A percentile compares a stretch with the other conserved stretches of the same genome.
These are phyloP conservation scores for Danio jaintianensis DNA, from an alignment of 2,797 vertebrate species.

Conservation along the genomic window DNA sequence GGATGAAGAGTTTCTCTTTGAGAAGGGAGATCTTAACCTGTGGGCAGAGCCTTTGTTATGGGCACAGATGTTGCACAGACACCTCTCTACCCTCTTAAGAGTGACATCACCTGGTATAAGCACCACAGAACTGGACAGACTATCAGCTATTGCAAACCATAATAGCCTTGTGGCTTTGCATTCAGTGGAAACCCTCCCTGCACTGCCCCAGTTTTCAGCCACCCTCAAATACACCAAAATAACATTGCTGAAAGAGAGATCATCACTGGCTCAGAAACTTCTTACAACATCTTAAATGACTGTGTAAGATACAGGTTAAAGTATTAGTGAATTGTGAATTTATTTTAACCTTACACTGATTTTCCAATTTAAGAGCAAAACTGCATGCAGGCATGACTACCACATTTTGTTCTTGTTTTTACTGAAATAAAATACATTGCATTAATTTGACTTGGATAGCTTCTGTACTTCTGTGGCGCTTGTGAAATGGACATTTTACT, in stretches of 20 bases:
- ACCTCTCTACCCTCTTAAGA: conserved; percentile 73
- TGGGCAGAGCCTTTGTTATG: conserved; percentile 91
- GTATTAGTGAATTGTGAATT: conserved; percentile 12
- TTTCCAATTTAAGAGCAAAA: conserved; percentile 15
- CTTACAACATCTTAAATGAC: conserved; percentile 9
- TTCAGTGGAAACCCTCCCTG: conserved; percentile 78
- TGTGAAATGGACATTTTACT: background rate
- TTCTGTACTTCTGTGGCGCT: background rate
- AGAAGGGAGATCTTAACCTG: conserved; percentile 91
- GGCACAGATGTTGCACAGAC: conserved; percentile 79
- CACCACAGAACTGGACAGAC: conserved; percentile 58
- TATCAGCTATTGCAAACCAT: conserved; percentile 70
- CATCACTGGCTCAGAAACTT: conserved; percentile 76
- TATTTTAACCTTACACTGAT: conserved; percentile 21
- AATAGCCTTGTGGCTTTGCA: conserved; percentile 64
- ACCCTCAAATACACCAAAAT: conserved; percentile 82
- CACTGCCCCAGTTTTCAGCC: conserved; percentile 84
- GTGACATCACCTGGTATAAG: conserved; percentile 38
- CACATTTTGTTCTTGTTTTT: conserved; percentile 37
- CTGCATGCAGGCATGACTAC: conserved; percentile 30
- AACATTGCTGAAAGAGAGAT: conserved; percentile 78
- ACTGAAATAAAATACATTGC: conserved; percentile 47
- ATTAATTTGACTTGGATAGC: conserved; percentile 3
- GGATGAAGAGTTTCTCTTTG: conserved; percentile 91
- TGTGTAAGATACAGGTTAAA: background rate